Percentiles rank a stretch among this genome's conserved stretches.
These are phyloP conservation scores for Eospalax fontanierii DNA, from an alignment of 2,797 vertebrate genomes.

Conservation along the genomic window DNA sequence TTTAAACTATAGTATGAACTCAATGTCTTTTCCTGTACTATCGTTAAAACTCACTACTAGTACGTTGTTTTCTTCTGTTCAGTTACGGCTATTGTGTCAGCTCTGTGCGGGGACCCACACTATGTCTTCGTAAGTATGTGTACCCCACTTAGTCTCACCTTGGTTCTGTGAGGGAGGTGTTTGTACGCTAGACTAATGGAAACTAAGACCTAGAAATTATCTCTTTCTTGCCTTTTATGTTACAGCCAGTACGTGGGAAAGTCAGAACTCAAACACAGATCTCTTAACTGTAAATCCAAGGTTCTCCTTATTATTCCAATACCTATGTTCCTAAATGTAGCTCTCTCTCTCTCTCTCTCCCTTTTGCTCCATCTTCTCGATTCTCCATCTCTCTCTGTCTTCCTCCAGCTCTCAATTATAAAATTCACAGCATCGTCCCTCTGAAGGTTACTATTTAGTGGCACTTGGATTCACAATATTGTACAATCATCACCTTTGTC, in stretches of 20 bases:
- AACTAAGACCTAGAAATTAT: neutral
- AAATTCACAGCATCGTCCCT: neutral
- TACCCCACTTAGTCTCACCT: neutral
- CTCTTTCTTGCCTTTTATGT: neutral
- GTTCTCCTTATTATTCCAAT: neutral
- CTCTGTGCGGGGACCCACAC: neutral
- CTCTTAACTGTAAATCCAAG: neutral
- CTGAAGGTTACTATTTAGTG: neutral
- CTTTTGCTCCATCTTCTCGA: neutral
- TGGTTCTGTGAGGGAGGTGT: neutral
- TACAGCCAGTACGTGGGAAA: neutral
- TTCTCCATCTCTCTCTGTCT: neutral
- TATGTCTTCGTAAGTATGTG: neutral
- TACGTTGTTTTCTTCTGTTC: neutral
- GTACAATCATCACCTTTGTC: neutral
- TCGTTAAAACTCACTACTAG: neutral
- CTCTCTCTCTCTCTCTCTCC: neutral
- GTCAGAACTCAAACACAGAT: neutral
- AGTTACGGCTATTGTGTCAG: neutral
- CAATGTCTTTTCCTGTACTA: neutral
- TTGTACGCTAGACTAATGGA: neutral
- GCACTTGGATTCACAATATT: neutral
- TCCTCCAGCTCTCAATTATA: neutral
- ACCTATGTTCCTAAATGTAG: neutral
- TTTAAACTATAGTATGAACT: constrained; percentile 10